Percentiles rank a stretch among this genome's conserved stretches.
These are phyloP conservation scores for Thinocorus orbignyianus DNA, from an alignment of 2,113 vertebrate genomes.

Conservation along the genomic window DNA sequence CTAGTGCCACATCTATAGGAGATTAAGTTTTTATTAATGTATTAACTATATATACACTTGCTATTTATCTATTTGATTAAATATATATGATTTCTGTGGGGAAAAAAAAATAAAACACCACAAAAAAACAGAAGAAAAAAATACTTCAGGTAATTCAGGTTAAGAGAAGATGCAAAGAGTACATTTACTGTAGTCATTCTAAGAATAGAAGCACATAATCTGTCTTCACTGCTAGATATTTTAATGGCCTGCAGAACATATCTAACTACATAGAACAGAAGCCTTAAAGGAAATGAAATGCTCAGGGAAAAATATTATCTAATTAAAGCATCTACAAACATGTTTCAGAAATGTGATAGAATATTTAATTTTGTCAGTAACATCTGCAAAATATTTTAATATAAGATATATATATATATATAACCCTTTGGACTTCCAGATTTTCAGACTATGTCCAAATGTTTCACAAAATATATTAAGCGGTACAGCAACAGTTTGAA, in stretches of 20 bases:
- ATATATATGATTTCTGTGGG: background rate
- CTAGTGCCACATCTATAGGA: background rate
- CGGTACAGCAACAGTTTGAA: background rate
- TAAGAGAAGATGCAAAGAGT: background rate
- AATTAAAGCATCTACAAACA: conserved; percentile 56
- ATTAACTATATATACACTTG: background rate
- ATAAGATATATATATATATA: background rate
- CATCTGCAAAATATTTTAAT: conserved; percentile 15
- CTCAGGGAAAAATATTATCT: conserved; percentile 19
- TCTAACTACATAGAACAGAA: background rate
- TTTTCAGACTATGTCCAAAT: background rate
- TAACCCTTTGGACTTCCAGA: background rate
- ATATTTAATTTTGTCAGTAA: conserved; percentile 15
- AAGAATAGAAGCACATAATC: conserved; percentile 30
- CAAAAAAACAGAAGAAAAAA: background rate
- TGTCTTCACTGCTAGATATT: background rate
- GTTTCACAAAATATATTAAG: background rate
- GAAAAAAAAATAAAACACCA: background rate
- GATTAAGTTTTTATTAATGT: background rate
- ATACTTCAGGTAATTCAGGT: background rate
- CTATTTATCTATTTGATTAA: background rate
- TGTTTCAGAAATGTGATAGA: conserved; percentile 10
- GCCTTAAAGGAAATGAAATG: conserved; percentile 26
- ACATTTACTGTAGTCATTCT: background rate
- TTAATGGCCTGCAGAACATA: conserved; percentile 41